These are phyloP conservation scores for Trichopoda pennipes DNA, from an alignment of 2,888 invertebrate genomes.

Conservation along the genomic window DNA sequence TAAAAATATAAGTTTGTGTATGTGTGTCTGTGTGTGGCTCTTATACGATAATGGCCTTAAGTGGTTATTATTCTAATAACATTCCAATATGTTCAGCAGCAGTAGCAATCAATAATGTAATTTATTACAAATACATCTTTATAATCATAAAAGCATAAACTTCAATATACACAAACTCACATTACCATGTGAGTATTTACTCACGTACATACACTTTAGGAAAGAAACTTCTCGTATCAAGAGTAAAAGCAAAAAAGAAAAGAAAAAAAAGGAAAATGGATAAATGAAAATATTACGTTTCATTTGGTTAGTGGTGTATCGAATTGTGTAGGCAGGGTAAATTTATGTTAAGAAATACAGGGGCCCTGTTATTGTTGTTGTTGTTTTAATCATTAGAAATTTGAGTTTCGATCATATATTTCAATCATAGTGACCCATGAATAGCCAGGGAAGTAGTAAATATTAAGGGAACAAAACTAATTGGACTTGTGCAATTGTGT, in stretches of 20 bases:
- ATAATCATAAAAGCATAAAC: slow-evolving; percentile 25
- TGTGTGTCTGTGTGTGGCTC: slow-evolving; percentile 15
- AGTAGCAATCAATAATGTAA: slow-evolving; percentile 66
- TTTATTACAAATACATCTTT: slow-evolving; percentile 58
- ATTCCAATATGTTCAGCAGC: slow-evolving; percentile 64
- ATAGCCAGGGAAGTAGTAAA: no score
- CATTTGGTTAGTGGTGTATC: neutral
- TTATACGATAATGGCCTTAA: slow-evolving; percentile 58
- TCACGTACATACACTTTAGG: slow-evolving; percentile 5
- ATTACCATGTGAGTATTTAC: neutral
- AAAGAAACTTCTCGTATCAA: slow-evolving; percentile 22
- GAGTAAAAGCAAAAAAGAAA: neutral
- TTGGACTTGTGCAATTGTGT: no score
- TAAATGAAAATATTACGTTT: slow-evolving; percentile 25
- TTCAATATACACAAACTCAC: neutral
- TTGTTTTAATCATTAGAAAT: no score
- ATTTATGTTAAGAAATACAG: no score
- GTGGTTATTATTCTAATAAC: slow-evolving; percentile 66
- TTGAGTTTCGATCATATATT: no score
- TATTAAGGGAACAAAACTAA: no score
- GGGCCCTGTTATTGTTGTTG: neutral
- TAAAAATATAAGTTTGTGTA: neutral
- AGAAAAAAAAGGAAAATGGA: neutral
- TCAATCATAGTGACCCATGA: no score
- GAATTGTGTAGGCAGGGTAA: neutral